Conservation (phyloP, 1,140 invertebrate species). For the Drosophila lini region DNA sequence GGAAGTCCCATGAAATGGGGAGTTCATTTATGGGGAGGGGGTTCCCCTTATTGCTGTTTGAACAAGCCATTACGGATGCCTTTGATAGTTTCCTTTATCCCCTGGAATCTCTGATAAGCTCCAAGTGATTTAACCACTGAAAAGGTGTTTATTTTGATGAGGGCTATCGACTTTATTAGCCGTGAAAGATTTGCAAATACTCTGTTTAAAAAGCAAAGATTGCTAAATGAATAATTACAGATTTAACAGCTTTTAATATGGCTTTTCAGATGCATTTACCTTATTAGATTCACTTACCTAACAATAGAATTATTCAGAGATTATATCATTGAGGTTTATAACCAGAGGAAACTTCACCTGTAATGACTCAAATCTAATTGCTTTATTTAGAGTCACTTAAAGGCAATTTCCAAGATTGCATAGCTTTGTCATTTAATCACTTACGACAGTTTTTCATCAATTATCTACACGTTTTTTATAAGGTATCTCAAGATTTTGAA, state of each 20-base stretch:
- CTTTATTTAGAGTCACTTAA: constrained; percentile 40
- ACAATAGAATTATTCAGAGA: constrained; percentile 12
- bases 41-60: constrained; percentile 28
- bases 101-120: constrained; percentile 17
- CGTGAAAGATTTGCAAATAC: background rate
- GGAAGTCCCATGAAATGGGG: constrained; percentile 1
- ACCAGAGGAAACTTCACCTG: background rate
- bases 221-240: constrained; percentile 1
- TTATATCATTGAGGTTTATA: constrained; percentile 15
- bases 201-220: too few relatives aligned
- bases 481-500: background rate
- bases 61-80: constrained; percentile 41
- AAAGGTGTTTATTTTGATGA: background rate
- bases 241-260: background rate
- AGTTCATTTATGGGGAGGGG: constrained; percentile 12
- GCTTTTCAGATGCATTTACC: background rate
- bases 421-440: background rate
- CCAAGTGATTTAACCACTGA: constrained; percentile 15
- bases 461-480: constrained; percentile 24
- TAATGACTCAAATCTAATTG: constrained; percentile 25
- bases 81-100: constrained; percentile 15
- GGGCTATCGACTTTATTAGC: constrained; percentile 4
- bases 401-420: constrained; percentile 17
- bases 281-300: background rate
- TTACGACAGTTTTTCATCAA: constrained; percentile 14